Percentiles rank a stretch among this genome's conserved stretches.
These are phyloP conservation scores for Austrolebias charrua DNA, from an alignment of 2,797 vertebrate genomes.

Conservation along the genomic window DNA sequence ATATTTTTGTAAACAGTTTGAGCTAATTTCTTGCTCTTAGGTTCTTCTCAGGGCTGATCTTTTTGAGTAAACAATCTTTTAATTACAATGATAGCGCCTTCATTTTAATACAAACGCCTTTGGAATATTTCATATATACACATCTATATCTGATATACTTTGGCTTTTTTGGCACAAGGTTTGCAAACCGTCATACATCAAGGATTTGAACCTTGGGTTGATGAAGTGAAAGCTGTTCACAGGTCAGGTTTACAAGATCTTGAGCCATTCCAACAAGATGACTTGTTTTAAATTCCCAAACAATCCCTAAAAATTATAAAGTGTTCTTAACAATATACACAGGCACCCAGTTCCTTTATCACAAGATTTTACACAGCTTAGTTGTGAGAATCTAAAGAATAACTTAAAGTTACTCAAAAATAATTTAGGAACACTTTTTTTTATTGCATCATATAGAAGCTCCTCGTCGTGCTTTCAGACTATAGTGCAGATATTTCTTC, in stretches of 20 bases:
- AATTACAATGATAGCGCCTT: conserved; percentile 12
- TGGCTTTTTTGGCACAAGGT: conserved; percentile 28
- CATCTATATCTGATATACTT: neutral
- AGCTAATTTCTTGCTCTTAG: conserved; percentile 2
- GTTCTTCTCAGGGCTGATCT: neutral
- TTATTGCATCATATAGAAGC: conserved; percentile 26
- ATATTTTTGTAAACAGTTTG: conserved; percentile 30
- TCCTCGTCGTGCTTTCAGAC: conserved; percentile 11
- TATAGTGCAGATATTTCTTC: conserved; percentile 30
- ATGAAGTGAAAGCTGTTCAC: conserved; percentile 19
- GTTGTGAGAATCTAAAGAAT: too few species aligned
- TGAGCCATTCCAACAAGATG: neutral
- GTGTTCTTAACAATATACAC: neutral
- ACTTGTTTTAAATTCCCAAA: conserved; percentile 3
- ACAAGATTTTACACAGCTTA: neutral
- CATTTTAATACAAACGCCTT: conserved; percentile 20
- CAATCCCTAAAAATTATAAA: neutral
- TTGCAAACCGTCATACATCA: conserved; percentile 41
- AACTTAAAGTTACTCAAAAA: conserved; percentile 10
- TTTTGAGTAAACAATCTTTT: conserved; percentile 3
- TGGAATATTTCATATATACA: neutral
- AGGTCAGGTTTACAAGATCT: conserved; percentile 39
- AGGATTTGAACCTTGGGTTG: conserved; percentile 15
- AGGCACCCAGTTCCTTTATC: neutral
- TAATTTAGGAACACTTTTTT: conserved; percentile 13